These are phyloP conservation scores for Trachurus trachurus DNA, from an alignment of 2,797 vertebrate species.

Conservation along the genomic window DNA sequence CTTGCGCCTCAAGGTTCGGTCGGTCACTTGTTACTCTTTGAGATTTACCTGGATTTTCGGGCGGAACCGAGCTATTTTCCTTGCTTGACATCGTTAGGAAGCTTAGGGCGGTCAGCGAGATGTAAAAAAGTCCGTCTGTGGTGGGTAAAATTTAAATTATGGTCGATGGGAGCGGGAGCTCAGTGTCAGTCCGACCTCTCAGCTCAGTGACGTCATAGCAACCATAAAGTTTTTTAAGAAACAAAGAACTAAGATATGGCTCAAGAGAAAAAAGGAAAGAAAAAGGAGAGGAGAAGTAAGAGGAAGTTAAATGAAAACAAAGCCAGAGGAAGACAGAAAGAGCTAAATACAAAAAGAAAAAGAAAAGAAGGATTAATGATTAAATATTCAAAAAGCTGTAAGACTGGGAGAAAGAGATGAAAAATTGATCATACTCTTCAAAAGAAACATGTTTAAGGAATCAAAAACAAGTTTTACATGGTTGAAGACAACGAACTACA, in stretches of 20 bases:
- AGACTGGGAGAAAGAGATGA: slow-evolving; percentile 3
- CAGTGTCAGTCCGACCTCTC: no score
- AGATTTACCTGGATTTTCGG: no score
- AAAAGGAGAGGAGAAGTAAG: no score
- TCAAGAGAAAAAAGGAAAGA: neutral
- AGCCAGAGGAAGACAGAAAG: neutral
- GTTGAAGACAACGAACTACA: neutral
- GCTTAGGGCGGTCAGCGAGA: no score
- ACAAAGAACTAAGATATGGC: neutral
- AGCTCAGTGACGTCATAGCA: no score
- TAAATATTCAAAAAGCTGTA: slow-evolving; percentile 25
- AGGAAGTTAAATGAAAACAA: slow-evolving; percentile 9
- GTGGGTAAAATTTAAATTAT: no score
- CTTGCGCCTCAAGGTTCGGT: no score
- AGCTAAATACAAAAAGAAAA: neutral
- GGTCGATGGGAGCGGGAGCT: no score
- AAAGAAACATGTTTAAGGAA: neutral
- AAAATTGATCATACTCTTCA: neutral
- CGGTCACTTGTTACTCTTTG: no score
- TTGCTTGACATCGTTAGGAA: no score
- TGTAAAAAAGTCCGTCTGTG: no score
- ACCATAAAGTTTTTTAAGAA: slow-evolving; percentile 11
- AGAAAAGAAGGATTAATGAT: neutral
- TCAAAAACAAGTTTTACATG: slow-evolving; percentile 11
- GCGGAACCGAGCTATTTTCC: no score